A percentile compares a stretch with the other conserved stretches of the same genome.
Evolutionary conservation across 2,113 vertebrate genomes (phyloP).

Genomic region (Mormoops blainvillei): DNA sequence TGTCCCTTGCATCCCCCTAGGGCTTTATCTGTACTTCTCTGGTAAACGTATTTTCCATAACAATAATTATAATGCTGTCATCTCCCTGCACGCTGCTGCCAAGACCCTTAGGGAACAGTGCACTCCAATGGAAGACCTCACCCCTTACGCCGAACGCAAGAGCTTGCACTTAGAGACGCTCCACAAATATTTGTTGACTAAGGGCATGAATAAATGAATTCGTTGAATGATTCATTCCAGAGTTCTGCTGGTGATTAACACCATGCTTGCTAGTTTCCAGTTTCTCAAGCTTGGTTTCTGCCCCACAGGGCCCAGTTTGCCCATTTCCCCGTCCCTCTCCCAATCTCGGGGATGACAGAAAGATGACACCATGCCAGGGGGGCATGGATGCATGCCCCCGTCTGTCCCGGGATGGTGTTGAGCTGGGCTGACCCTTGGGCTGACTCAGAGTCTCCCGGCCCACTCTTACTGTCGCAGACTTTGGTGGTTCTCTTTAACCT

Average conservation of each 20-base stretch:
- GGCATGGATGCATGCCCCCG: fast-evolving
- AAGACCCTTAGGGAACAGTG: neutral
- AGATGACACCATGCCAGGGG: neutral
- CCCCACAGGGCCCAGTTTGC: neutral
- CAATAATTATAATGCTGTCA: neutral
- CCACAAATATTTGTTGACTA: neutral
- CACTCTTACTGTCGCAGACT: neutral
- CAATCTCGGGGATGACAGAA: neutral
- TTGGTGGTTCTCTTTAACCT: neutral
- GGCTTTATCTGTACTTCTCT: neutral
- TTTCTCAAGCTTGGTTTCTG: neutral
- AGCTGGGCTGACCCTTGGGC: fast-evolving
- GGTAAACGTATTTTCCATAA: neutral
- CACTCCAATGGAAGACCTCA: no score
- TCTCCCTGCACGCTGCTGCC: neutral
- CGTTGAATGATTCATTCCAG: neutral
- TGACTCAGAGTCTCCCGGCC: neutral
- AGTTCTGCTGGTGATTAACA: neutral
- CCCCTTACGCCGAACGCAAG: no score
- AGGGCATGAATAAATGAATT: neutral
- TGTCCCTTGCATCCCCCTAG: neutral
- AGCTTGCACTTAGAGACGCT: neutral
- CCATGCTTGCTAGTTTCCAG: neutral
- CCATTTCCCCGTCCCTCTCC: neutral
- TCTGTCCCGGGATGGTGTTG: fast-evolving